Percentiles rank a stretch among this genome's conserved stretches.
phyloP scores from a whole-genome alignment of 2,888 invertebrate species.

The Ichneumoninae sp. region DNA sequence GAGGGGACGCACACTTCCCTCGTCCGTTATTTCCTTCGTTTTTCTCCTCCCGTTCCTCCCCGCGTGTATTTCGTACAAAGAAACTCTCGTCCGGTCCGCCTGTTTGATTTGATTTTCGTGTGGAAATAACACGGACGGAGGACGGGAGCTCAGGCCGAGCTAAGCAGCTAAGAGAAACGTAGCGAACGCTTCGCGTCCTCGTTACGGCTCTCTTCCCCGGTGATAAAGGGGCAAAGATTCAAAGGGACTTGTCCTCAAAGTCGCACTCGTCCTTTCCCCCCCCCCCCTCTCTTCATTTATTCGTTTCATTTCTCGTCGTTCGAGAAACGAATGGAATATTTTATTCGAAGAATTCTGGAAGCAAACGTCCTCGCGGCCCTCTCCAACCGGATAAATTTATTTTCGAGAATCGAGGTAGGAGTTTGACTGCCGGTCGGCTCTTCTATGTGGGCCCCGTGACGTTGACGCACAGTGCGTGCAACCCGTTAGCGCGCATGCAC shows the following conservation, averaged over 20 bases:
- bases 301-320: constrained; percentile 12
- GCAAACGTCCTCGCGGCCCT: constrained; percentile 19
- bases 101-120: constrained; percentile 62
- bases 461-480: constrained; percentile 15
- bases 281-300: constrained; percentile 20
- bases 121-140: constrained; percentile 54
- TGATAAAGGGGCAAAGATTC: constrained; percentile 65
- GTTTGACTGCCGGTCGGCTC: constrained; percentile 2
- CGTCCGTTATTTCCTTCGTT: neutral
- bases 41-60: constrained; percentile 3
- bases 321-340: constrained; percentile 53
- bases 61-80: constrained; percentile 38
- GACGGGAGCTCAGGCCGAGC: neutral
- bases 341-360: constrained; percentile 45
- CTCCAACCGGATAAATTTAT: constrained; percentile 26
- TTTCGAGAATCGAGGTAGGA: constrained; percentile 10
- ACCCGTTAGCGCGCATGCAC: neutral
- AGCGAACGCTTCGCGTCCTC: constrained; percentile 39
- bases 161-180: constrained; percentile 24
- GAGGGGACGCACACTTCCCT: constrained; percentile 29
- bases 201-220: constrained; percentile 56
- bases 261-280: constrained; percentile 9
- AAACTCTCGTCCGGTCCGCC: constrained; percentile 32
- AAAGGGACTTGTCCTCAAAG: constrained; percentile 57
- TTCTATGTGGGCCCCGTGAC: constrained; percentile 4